These are phyloP conservation scores for Lordiphosa andalusiaca DNA, from an alignment of 2,888 invertebrate species.

Conservation along the genomic window DNA sequence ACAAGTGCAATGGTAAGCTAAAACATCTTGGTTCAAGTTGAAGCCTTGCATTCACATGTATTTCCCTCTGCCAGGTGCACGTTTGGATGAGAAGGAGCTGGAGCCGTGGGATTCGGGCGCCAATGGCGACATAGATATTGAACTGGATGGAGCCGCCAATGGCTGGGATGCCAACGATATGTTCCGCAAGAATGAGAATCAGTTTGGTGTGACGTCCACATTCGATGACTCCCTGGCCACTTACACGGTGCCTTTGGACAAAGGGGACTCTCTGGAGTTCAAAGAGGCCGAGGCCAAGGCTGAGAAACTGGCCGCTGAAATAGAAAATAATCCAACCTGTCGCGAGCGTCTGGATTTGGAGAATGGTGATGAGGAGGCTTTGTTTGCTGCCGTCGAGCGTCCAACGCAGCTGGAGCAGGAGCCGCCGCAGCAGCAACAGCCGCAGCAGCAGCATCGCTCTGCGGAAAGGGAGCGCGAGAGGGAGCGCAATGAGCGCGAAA, in stretches of 20 bases:
- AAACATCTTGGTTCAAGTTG: not conserved
- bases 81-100: conserved; percentile 84
- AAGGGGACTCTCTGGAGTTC: conserved; percentile 92
- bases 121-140: conserved; percentile 84
- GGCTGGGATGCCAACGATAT: conserved; percentile 99
- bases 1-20: conserved; percentile 87
- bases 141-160: conserved; percentile 89
- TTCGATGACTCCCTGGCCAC: conserved; percentile 95
- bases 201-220: conserved; percentile 95
- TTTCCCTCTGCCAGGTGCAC: conserved; percentile 59
- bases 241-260: conserved; percentile 93
- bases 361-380: conserved; percentile 95
- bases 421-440: conserved; percentile 46
- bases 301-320: conserved; percentile 94
- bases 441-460: conserved; percentile 58
- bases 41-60: not conserved
- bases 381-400: conserved; percentile 91
- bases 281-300: conserved; percentile 86
- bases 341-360: conserved; percentile 91
- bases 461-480: conserved; percentile 63
- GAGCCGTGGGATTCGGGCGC: conserved; percentile 92
- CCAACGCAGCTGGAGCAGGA: conserved; percentile 78
- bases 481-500: conserved; percentile 53
- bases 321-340: conserved; percentile 91
- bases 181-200: conserved; percentile 95